Evolutionary conservation across 1,140 invertebrate species (phyloP).

Genomic region (Tetragnatha versicolor): DNA sequence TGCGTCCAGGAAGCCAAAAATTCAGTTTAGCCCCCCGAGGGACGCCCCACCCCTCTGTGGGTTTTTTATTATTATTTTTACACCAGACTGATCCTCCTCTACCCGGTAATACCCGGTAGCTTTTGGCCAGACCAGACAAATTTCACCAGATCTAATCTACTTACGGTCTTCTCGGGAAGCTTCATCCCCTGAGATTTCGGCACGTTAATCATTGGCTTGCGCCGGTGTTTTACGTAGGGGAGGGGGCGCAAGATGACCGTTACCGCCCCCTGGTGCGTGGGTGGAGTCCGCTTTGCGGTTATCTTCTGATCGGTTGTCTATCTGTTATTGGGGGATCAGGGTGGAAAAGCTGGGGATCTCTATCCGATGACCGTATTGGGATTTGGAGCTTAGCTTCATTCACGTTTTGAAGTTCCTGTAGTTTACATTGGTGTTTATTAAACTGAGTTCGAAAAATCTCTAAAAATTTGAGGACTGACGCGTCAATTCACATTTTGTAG

Average conservation of each 20-base stretch:
- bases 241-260: background rate
- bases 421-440: too few species aligned
- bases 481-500: too few species aligned
- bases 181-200: conserved; percentile 10
- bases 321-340: background rate
- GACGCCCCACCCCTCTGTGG: background rate
- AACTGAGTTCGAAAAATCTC: too few species aligned
- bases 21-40: conserved; percentile 26
- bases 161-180: conserved; percentile 24
- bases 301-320: background rate
- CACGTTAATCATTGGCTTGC: conserved; percentile 49
- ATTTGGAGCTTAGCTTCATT: background rate
- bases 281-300: background rate
- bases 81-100: background rate
- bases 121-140: conserved; percentile 39
- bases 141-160: conserved; percentile 50
- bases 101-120: conserved; percentile 29
- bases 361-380: too few species aligned
- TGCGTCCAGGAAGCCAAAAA: conserved; percentile 45
- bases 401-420: background rate
- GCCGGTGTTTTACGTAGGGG: conserved; percentile 5
- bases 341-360: too few species aligned
- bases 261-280: too few species aligned
- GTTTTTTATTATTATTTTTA: conserved; percentile 21
- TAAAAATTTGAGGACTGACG: too few species aligned